Evolutionary conservation across 2,888 invertebrate species (phyloP).

Genomic region (Drosophila monieri): DNA sequence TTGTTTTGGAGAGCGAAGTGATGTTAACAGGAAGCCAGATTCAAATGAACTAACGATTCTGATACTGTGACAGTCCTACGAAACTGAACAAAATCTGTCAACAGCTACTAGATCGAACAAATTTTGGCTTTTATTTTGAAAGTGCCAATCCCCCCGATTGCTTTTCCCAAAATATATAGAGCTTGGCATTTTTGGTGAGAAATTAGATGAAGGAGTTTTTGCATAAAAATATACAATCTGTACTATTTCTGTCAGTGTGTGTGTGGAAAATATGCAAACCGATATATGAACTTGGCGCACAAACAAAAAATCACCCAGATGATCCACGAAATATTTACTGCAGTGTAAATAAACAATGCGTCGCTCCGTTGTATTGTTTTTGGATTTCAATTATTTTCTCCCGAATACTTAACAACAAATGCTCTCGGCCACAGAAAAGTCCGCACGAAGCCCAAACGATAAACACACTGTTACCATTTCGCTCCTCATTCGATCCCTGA

Average conservation of each 20-base stretch:
- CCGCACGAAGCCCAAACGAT: conserved; percentile 31
- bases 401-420: conserved; percentile 61
- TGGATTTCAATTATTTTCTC: conserved; percentile 33
- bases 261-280: background rate
- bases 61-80: background rate
- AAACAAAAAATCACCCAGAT: background rate
- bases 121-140: background rate
- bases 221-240: no score
- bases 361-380: conserved; percentile 35
- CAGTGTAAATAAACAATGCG: conserved; percentile 64
- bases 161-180: background rate
- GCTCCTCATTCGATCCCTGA: conserved; percentile 46
- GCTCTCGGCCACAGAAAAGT: conserved; percentile 50
- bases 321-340: conserved; percentile 57
- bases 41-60: background rate
- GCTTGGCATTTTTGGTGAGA: no score
- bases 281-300: conserved; percentile 22
- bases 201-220: no score
- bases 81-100: no score
- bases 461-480: conserved; percentile 31
- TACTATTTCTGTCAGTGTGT: conserved; percentile 12
- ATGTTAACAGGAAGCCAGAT: background rate
- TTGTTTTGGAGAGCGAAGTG: background rate
- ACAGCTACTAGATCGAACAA: background rate
- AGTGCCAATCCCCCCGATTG: no score